Percentiles rank a stretch among this genome's conserved stretches.
Conservation (phyloP, 2,113 vertebrate genomes). For the Corythornis madagascariensis region DNA sequence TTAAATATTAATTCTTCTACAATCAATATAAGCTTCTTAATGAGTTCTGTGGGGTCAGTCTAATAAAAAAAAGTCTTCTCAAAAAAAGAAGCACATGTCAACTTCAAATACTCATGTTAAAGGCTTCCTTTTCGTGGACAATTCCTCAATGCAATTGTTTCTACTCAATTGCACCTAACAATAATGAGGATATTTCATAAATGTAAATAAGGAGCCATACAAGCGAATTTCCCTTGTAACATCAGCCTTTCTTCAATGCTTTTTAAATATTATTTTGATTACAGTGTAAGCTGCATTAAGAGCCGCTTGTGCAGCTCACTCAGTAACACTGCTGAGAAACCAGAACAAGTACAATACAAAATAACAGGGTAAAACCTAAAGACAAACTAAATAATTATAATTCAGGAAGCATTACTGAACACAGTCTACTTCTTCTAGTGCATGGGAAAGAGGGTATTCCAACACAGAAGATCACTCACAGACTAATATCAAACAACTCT, state of each 20-base stretch:
- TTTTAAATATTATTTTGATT: constrained; percentile 62
- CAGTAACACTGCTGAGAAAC: constrained; percentile 5
- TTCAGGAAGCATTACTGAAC: constrained; percentile 37
- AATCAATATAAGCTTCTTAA: constrained; percentile 15
- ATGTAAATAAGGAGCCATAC: constrained; percentile 6
- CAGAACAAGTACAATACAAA: constrained; percentile 52
- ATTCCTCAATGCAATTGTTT: constrained; percentile 60
- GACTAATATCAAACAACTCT: background rate
- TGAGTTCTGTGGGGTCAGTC: background rate
- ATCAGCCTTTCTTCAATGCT: constrained; percentile 46
- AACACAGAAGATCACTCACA: background rate
- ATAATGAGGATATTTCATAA: constrained; percentile 6
- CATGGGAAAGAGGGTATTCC: background rate
- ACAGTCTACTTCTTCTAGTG: background rate
- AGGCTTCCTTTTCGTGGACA: constrained; percentile 56
- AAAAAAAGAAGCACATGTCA: constrained; percentile 51
- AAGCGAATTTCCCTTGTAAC: constrained; percentile 16
- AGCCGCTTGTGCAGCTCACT: constrained; percentile 40
- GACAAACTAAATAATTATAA: constrained; percentile 56
- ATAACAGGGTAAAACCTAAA: constrained; percentile 45
- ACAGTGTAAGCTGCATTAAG: constrained; percentile 44
- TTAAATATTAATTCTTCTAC: constrained; percentile 16
- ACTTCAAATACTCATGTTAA: constrained; percentile 56
- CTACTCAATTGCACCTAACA: constrained; percentile 28
- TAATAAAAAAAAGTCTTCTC: background rate